Evolutionary conservation across 1,140 invertebrate species (phyloP).

Genomic region (Sycophila sp.): DNA sequence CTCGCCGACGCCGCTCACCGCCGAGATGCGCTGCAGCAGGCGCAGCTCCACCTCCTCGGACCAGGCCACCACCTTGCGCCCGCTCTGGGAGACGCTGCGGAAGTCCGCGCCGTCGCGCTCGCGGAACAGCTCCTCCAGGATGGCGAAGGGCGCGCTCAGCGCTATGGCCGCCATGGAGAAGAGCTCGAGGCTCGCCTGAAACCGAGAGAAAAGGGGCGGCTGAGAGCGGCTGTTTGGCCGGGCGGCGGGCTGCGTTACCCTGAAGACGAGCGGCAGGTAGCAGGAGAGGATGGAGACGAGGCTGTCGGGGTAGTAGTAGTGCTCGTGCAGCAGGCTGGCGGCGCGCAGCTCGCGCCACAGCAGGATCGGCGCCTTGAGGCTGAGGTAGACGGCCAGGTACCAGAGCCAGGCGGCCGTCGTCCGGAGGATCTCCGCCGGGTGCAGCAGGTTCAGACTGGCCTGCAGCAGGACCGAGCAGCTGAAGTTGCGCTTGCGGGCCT

Average conservation of each 20-base stretch:
- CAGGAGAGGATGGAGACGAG: constrained; percentile 59
- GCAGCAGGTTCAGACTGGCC: constrained; percentile 48
- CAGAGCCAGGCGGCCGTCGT: constrained; percentile 46
- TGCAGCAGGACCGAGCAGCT: constrained; percentile 36
- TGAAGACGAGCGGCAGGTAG: constrained; percentile 70
- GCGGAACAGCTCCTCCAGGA: constrained; percentile 71
- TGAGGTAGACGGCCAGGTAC: constrained; percentile 49
- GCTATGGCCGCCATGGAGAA: constrained; percentile 68
- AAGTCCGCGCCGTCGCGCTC: constrained; percentile 66
- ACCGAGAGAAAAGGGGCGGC: background rate
- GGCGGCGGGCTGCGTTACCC: too few relatives aligned
- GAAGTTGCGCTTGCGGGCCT: constrained; percentile 56
- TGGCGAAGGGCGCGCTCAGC: constrained; percentile 69
- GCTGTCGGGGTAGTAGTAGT: constrained; percentile 60
- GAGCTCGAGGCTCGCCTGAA: constrained; percentile 66
- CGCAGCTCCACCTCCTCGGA: constrained; percentile 73
- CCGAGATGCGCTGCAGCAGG: constrained; percentile 68
- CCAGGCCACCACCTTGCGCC: constrained; percentile 82
- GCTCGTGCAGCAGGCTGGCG: constrained; percentile 54
- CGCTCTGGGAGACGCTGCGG: constrained; percentile 77
- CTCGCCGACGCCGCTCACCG: constrained; percentile 71
- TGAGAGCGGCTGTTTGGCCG: background rate
- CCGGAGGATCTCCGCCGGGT: constrained; percentile 48
- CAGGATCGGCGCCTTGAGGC: constrained; percentile 54
- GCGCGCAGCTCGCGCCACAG: constrained; percentile 53